These are phyloP conservation scores for Meganola albula DNA, from an alignment of 2,888 invertebrate species.

Conservation along the genomic window DNA sequence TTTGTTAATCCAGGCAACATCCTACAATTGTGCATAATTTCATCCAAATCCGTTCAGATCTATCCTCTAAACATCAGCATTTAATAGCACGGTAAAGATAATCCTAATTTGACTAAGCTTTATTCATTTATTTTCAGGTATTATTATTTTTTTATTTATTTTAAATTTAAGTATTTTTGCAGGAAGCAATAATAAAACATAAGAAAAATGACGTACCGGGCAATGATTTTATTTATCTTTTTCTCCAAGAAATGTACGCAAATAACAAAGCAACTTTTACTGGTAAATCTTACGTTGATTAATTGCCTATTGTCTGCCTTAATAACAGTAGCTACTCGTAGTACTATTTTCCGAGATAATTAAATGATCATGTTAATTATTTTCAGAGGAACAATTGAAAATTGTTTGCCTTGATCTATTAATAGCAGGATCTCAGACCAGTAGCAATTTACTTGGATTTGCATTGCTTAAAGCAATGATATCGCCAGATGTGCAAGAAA, in stretches of 20 bases:
- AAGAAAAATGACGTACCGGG: conserved; percentile 50
- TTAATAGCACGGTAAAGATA: too few relatives aligned
- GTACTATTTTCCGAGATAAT: too few relatives aligned
- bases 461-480: conserved; percentile 76
- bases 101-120: too few relatives aligned
- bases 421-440: conserved; percentile 85
- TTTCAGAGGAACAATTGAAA: conserved; percentile 63
- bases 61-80: too few relatives aligned
- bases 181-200: conserved; percentile 76
- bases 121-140: too few relatives aligned
- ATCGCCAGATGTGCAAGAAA: conserved; percentile 76
- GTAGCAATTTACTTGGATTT: conserved; percentile 80
- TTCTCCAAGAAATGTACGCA: conserved; percentile 75
- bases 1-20: too few relatives aligned
- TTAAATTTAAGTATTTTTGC: conserved; percentile 23
- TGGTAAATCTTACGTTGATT: conserved; percentile 2
- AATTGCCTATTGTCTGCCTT: conserved; percentile 1
- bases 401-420: conserved; percentile 81
- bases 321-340: too few relatives aligned
- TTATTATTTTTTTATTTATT: too few relatives aligned
- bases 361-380: conserved; percentile 8
- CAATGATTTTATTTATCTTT: conserved; percentile 80
- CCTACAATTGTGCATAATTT: too few relatives aligned
- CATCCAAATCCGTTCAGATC: too few relatives aligned
- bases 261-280: conserved; percentile 30